Evolutionary conservation across 2,888 invertebrate species (phyloP).

Genomic region (Pyrgus malvae): DNA sequence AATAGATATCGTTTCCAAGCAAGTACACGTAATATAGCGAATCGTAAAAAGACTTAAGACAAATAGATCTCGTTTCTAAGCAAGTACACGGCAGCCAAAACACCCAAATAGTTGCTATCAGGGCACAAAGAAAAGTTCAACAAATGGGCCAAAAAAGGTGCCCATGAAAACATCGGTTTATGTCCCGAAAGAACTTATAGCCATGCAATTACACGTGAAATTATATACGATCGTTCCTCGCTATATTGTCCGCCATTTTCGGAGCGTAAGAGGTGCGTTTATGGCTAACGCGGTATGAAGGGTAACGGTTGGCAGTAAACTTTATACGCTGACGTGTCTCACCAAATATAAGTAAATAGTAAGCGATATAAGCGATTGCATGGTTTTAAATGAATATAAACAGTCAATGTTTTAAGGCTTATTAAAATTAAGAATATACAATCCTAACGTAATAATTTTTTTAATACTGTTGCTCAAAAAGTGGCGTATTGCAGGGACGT

Average conservation of each 20-base stretch:
- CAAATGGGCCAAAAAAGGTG: constrained; percentile 10
- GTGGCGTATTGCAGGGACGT: no score
- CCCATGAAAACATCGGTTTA: constrained; percentile 20
- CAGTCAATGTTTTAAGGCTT: no score
- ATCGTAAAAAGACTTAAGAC: neutral
- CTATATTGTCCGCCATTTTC: constrained; percentile 19
- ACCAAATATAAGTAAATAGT: neutral
- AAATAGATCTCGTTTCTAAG: neutral
- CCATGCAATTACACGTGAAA: constrained; percentile 26
- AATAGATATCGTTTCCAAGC: no score
- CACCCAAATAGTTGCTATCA: constrained; percentile 2
- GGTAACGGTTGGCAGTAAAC: constrained; percentile 18
- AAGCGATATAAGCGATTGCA: no score
- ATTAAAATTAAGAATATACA: no score
- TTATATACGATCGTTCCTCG: constrained; percentile 19
- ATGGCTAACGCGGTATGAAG: constrained; percentile 13
- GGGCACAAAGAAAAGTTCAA: neutral
- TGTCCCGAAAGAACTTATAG: constrained; percentile 23
- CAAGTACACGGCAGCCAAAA: neutral
- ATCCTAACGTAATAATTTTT: no score
- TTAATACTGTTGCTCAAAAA: no score
- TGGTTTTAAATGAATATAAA: no score
- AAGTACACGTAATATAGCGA: no score
- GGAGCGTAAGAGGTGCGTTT: constrained; percentile 18
- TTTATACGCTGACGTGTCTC: neutral